Conservation (phyloP, 2,113 vertebrate genomes). For the Uria aalge region DNA sequence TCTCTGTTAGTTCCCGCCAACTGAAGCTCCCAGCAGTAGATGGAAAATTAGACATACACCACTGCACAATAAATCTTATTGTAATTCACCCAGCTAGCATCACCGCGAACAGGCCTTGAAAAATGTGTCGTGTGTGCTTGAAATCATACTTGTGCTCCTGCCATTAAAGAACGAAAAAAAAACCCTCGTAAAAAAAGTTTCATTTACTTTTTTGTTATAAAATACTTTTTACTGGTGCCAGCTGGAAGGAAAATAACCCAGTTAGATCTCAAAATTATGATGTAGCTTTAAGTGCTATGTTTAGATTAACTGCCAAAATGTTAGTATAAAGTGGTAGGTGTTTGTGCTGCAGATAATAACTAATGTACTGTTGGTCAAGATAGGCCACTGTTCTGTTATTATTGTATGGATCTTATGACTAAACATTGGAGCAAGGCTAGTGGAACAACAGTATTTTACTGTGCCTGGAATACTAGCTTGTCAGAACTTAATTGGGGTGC, state of each 20-base stretch:
- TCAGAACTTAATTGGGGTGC: conserved; percentile 74
- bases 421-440: conserved; percentile 79
- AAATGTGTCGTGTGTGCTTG: conserved; percentile 69
- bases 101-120: conserved; percentile 66
- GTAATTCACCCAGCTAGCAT: conserved; percentile 79
- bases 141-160: conserved; percentile 72
- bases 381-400: conserved; percentile 83
- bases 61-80: conserved; percentile 79
- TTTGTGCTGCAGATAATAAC: conserved; percentile 92
- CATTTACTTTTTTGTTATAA: conserved; percentile 76
- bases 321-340: conserved; percentile 93
- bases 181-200: conserved; percentile 67
- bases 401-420: conserved; percentile 86
- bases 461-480: conserved; percentile 76
- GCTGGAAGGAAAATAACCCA: conserved; percentile 75
- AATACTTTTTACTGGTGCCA: conserved; percentile 74
- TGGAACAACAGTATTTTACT: conserved; percentile 88
- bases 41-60: conserved; percentile 82
- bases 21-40: conserved; percentile 76
- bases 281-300: conserved; percentile 91
- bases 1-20: conserved; percentile 71
- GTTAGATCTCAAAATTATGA: conserved; percentile 82
- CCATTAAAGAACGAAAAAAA: conserved; percentile 66
- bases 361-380: conserved; percentile 85
- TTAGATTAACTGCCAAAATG: conserved; percentile 91